Evolutionary conservation across 2,113 vertebrate species (phyloP).

Genomic region (Microcebus ravelobensis): DNA sequence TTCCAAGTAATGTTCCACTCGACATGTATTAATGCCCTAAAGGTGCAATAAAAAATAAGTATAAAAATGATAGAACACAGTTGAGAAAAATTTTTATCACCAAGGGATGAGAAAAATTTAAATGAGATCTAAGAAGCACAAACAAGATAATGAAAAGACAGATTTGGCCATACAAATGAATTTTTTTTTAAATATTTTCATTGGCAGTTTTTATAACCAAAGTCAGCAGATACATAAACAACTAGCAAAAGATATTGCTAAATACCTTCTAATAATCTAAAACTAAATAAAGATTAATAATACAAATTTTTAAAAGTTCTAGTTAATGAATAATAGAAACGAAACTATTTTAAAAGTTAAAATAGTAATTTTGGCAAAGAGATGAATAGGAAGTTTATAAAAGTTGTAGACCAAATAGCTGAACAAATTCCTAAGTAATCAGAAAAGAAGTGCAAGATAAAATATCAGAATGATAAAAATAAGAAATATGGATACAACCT

Average conservation of each 20-base stretch:
- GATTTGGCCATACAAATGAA: background rate
- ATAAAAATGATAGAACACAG: background rate
- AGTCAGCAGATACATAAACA: background rate
- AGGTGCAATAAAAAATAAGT: background rate
- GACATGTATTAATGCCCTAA: background rate
- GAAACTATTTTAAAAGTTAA: background rate
- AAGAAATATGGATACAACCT: background rate
- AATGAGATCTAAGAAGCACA: background rate
- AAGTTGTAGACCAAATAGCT: background rate
- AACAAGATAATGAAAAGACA: background rate
- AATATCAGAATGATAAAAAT: background rate
- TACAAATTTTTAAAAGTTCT: background rate
- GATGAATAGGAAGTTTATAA: background rate
- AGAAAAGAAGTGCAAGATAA: background rate
- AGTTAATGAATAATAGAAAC: background rate
- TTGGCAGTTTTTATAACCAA: background rate
- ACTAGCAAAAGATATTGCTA: background rate
- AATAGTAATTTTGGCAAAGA: background rate
- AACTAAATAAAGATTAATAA: background rate
- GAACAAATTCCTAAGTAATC: background rate
- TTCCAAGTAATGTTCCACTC: background rate
- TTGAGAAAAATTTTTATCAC: background rate
- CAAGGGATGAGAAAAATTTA: background rate
- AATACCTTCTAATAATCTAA: background rate
- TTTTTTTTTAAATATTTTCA: background rate